Evolutionary conservation across 1,140 invertebrate genomes (phyloP), one percentile per base, ranked within the genome.

Genomic region (Monomorium pharaonis): DNA sequence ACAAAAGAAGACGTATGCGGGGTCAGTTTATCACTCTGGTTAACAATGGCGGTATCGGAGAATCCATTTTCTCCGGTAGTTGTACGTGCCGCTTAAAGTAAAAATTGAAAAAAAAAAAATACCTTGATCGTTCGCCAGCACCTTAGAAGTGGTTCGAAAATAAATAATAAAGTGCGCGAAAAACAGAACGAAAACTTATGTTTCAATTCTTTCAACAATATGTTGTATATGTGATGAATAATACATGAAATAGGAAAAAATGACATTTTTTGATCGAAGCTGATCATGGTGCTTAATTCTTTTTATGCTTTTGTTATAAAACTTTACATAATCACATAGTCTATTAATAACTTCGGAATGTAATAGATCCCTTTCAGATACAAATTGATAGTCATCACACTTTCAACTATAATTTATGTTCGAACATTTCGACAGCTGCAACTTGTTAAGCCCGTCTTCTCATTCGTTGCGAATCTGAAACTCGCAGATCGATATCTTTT

Each of bases 21-120:
- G 67, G 51, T 60, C 78, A 83, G 78, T 83, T 83, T 83, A 83
- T 83, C 78, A 83, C 78, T 24, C 51, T 58, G 78, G 78, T 72
- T 49, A 74, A 83, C 78, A 83, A 83, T 83, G n/a, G 78, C 49
- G 78, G 51, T 60, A 83, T 60, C 67, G 78, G 67, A 44, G 37
- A 37, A 72, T 83, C 37, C 67, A 74, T 83, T 83, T 47, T 74
- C 78, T 67, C 21, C 78, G 42, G 67, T 37, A 58, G 51, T 83
- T 83, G 78, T 67, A 80, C 62, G 62, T 58, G 78, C 67, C 37
- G 70, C 67, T 72, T 60, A 44, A 83, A 74, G 14, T 1, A 27
- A 72, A 74, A 83, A 83, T 72, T 83, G 37, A 58, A 74, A 83
- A 74, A 72, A 58, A 83, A n/a, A 70, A 2, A 37, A 3, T 7